These are phyloP conservation scores for Natrix natrix DNA, from an alignment of 2,797 vertebrate species.

Conservation along the genomic window DNA sequence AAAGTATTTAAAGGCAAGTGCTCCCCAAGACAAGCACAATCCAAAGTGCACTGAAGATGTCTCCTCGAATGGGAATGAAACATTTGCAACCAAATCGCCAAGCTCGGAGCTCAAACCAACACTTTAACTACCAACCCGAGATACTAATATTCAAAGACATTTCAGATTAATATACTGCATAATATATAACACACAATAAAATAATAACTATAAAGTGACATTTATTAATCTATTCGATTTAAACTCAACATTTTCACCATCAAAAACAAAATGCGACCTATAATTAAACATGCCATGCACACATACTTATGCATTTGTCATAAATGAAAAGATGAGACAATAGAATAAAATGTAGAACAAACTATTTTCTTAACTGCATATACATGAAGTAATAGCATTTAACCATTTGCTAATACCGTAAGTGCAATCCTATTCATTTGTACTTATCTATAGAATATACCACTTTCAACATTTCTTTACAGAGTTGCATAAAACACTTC, in stretches of 20 bases:
- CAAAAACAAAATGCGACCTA: neutral
- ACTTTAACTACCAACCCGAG: too few species aligned
- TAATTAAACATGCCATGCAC: neutral
- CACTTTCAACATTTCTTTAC: neutral
- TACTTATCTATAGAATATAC: neutral
- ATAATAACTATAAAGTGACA: neutral
- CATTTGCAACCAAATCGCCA: too few species aligned
- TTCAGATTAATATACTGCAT: neutral
- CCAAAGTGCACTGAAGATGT: too few species aligned
- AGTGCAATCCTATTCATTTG: slow-evolving; percentile 1
- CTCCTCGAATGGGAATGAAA: too few species aligned
- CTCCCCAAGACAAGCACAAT: too few species aligned
- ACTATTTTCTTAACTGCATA: neutral
- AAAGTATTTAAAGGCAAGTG: too few species aligned
- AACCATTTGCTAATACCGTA: neutral
- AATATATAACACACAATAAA: neutral
- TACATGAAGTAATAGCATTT: neutral
- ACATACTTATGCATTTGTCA: neutral
- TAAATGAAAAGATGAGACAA: neutral
- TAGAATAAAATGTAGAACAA: neutral
- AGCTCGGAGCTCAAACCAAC: too few species aligned
- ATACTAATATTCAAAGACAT: too few species aligned
- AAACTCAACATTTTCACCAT: neutral
- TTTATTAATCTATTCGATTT: neutral
- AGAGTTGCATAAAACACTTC: neutral